A percentile compares a stretch with the other conserved stretches of the same genome.
Conservation (phyloP, 2,888 invertebrate species). For the Aplocera efformata region DNA sequence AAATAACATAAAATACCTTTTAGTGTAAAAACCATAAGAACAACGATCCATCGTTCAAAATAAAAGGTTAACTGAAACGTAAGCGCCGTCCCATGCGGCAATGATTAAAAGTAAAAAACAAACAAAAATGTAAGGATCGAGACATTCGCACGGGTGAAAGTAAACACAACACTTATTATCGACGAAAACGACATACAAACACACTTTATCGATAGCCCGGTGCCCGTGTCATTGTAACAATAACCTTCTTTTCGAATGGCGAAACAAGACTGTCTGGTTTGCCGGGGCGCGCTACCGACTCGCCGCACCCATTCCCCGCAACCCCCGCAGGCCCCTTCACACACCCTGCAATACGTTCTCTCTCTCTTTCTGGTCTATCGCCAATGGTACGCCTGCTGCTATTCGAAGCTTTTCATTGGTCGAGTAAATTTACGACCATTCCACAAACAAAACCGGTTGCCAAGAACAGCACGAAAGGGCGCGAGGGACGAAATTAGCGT, state of each 20-base stretch:
- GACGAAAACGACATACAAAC: conserved; percentile 80
- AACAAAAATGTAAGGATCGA: conserved; percentile 75
- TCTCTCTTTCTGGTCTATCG: conserved; percentile 56
- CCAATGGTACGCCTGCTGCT: conserved; percentile 70
- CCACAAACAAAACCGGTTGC: conserved; percentile 77
- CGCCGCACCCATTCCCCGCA: conserved; percentile 62
- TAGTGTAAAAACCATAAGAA: conserved; percentile 89
- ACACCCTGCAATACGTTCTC: conserved; percentile 20
- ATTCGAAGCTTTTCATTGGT: conserved; percentile 54
- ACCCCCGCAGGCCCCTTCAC: conserved; percentile 51
- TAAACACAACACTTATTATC: conserved; percentile 80
- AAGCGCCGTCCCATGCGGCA: conserved; percentile 78
- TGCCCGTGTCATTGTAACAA: conserved; percentile 73
- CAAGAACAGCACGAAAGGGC: conserved; percentile 71
- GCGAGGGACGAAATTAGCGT: conserved; percentile 72
- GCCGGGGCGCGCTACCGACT: conserved; percentile 50
- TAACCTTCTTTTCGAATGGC: conserved; percentile 75
- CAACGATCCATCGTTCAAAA: conserved; percentile 88
- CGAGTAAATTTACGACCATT: conserved; percentile 61
- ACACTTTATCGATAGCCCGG: conserved; percentile 79
- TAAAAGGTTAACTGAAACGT: conserved; percentile 79
- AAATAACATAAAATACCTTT: conserved; percentile 86
- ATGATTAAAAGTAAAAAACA: conserved; percentile 70
- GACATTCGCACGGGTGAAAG: conserved; percentile 80
- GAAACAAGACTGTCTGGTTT: conserved; percentile 64